Conservation (phyloP, 2,113 vertebrate genomes). For the Grallaria varia region DNA sequence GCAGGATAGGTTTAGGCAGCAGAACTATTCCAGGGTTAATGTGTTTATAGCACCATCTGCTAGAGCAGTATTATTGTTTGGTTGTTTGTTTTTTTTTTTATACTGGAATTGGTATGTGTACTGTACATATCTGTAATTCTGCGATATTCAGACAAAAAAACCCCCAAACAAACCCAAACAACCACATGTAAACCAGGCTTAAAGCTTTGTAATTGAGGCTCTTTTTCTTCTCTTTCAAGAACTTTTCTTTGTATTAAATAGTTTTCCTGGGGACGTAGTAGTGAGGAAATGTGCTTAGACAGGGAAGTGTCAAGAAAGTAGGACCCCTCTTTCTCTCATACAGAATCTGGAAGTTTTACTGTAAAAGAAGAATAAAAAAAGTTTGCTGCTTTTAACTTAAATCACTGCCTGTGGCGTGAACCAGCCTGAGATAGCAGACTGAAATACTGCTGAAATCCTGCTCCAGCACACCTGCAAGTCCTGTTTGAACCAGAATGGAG, state of each 20-base stretch:
- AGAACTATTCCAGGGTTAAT: background rate
- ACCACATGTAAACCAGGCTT: background rate
- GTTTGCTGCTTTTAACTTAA: background rate
- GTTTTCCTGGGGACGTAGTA: background rate
- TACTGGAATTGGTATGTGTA: background rate
- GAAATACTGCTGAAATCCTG: background rate
- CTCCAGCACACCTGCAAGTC: background rate
- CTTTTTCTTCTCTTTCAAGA: background rate
- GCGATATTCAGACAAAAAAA: background rate
- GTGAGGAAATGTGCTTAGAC: background rate
- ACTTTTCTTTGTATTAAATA: background rate
- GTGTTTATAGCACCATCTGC: background rate
- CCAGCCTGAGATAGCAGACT: background rate
- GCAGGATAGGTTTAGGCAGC: background rate
- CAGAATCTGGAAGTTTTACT: background rate
- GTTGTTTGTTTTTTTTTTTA: background rate
- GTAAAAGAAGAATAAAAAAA: background rate
- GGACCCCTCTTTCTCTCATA: background rate
- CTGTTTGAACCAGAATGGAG: background rate
- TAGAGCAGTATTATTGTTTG: background rate
- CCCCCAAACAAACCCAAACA: accelerated
- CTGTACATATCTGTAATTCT: background rate
- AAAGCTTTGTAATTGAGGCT: background rate
- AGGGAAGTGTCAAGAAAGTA: background rate
- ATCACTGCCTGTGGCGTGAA: background rate